Evolutionary conservation across 35 echinoderm and acorn worm species (phyloP), one percentile per base, ranked within the genome.

Genomic region (Nesometra sesokonis): DNA sequence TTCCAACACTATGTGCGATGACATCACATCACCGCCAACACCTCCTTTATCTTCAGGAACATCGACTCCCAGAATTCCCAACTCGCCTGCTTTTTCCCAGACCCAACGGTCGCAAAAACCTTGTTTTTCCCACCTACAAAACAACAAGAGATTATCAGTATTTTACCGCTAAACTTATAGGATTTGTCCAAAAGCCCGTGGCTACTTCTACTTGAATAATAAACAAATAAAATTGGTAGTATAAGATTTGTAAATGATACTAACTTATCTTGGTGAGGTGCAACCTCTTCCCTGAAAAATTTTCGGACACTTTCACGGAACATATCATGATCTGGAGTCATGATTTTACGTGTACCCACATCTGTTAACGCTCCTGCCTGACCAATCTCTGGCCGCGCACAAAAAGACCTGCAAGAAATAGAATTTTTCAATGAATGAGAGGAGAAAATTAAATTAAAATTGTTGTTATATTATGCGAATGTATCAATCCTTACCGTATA

Each of bases 101-200:
- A 89, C 79, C 57, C 89, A 86, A 35, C 80, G 85, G 31, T 82
- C 86, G 32, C 89, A 86, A 57, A 86, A 46, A 37, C 84, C 87
- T 37, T 89, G 81, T 80, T 95, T 91, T 76, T 91, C 89, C 84
- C 90, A 95, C 78, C 93, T 95, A 34, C 33, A 82, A 38, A 82
- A 31, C n/a, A n/a, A n/a, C n/a, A n/a, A n/a, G n/a, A n/a, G n/a
- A n/a, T n/a, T n/a, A n/a, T n/a, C n/a, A n/a, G n/a, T n/a, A n/a
- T n/a, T n/a, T n/a, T n/a, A n/a, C n/a, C n/a, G n/a, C n/a, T n/a
- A n/a, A n/a, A n/a, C n/a, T n/a, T n/a, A n/a, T n/a, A n/a, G n/a
- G n/a, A n/a, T n/a, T n/a, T n/a, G n/a, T n/a, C n/a, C n/a, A n/a
- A n/a, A n/a, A n/a, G n/a, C n/a, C n/a, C n/a, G n/a, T n/a, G n/a